Percentiles rank a stretch among this genome's conserved stretches.
phyloP scores from a whole-genome alignment of 2,797 vertebrate genomes.

The Hybognathus amarus region DNA sequence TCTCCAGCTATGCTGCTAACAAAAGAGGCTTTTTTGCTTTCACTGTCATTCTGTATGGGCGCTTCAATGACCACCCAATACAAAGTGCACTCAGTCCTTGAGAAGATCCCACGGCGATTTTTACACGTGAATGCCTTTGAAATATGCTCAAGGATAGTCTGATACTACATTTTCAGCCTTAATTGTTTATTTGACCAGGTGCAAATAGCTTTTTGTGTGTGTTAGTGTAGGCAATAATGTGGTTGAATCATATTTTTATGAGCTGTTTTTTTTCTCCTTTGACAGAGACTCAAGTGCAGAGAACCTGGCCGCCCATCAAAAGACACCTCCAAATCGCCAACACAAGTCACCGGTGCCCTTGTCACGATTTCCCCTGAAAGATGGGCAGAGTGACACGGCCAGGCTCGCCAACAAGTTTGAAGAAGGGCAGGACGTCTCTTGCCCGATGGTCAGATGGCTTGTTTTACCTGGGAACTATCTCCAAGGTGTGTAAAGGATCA shows the following conservation, averaged over 20 bases:
- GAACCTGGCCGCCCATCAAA: constrained; percentile 93
- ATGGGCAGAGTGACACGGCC: constrained; percentile 87
- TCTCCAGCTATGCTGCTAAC: constrained; percentile 52
- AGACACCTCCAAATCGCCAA: constrained; percentile 84
- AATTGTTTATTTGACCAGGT: background rate
- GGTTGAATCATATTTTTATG: background rate
- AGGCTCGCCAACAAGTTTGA: constrained; percentile 91
- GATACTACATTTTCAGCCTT: background rate
- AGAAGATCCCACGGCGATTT: background rate
- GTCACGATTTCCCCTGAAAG: constrained; percentile 81
- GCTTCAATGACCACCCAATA: background rate
- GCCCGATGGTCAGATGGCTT: constrained; percentile 99
- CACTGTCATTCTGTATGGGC: constrained; percentile 33
- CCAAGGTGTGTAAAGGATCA: constrained; percentile 83
- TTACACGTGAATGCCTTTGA: background rate
- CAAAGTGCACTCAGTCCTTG: background rate
- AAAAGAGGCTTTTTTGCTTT: constrained; percentile 54
- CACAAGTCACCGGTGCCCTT: constrained; percentile 85
- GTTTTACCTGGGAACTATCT: constrained; percentile 98
- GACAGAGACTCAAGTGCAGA: constrained; percentile 92
- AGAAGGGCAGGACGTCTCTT: constrained; percentile 98
- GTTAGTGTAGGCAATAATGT: background rate
- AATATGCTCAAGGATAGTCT: background rate
- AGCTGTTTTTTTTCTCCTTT: background rate
- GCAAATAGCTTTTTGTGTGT: background rate